Evolutionary conservation across 2,113 vertebrate genomes (phyloP), one percentile per base, ranked within the genome.

Genomic region (Beaufortia kweichowensis): DNA sequence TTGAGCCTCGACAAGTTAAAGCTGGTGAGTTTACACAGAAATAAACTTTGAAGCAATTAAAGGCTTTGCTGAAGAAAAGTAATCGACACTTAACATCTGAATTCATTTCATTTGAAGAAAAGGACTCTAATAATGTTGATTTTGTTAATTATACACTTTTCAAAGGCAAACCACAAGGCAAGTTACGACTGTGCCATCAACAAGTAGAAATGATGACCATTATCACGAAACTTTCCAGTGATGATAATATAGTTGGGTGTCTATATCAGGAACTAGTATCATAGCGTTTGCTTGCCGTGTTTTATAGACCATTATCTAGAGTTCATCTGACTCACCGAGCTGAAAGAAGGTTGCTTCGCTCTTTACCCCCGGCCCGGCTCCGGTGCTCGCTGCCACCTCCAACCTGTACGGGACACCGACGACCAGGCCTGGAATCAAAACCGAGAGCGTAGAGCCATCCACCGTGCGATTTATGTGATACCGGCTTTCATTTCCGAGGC

Each of bases 391-490:
- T 9, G 97, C 96, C 81, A 99, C 95, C 82, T 97, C 96, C 81
- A 99, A 93, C 0, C 95, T 94, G 68, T 99, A 99, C 24, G 94
- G 93, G 86, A 98, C 89, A 14, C 97, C 97, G 0, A 96, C 93
- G 68, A 94, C 92, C 69, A 99, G 87, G 41, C 93, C 94, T 6
- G 95, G 94, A 64, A 99, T 97, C 83, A 96, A 87, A 26, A 96
- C 89, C 1, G 96, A 97, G 4, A 96, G 91, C 28, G 95, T 95
- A 19, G 93, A 90, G 11, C 95, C 95, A 1, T 97, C 96, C 4
- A 98, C 97, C 0, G 95, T 96, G 66, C 94, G 95, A 91, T 99
- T 99, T 53, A 99, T 94, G 46, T 99, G 97, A 87, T 96, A 98
- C 11, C 94, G 86, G 33, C 93, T 98, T 86, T 98, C 97, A 60